phyloP scores from a whole-genome alignment of 2,113 vertebrate species.

The Lampris megalopsis region DNA sequence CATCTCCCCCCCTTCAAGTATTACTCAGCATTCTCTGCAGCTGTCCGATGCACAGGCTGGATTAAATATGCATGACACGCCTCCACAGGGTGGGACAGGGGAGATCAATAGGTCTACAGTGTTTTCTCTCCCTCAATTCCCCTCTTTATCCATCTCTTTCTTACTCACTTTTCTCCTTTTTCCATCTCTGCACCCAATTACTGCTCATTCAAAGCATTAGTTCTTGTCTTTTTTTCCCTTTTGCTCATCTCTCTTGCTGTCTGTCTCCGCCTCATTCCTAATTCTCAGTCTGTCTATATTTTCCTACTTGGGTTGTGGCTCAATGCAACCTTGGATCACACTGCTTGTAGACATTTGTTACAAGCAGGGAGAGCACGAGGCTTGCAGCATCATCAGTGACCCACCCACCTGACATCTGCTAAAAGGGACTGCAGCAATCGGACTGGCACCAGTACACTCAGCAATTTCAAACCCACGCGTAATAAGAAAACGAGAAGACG shows the following conservation, averaged over 20 bases:
- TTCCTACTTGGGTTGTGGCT: too few species aligned
- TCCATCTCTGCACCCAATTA: constrained; percentile 15
- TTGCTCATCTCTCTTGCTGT: not conserved
- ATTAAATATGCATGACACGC: constrained; percentile 44
- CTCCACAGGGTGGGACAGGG: constrained; percentile 5
- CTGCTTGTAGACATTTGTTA: too few species aligned
- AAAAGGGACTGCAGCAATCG: too few species aligned
- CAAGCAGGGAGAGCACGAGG: too few species aligned
- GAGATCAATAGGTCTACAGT: constrained; percentile 42
- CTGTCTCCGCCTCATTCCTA: not conserved
- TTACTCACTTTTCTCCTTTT: constrained; percentile 2
- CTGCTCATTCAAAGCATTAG: not conserved
- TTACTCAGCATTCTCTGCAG: constrained; percentile 18
- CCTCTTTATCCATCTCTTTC: constrained; percentile 1
- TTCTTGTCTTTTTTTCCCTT: constrained; percentile 25
- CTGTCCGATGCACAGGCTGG: not conserved
- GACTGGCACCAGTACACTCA: too few species aligned
- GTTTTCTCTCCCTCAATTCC: constrained; percentile 44
- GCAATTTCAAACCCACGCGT: too few species aligned
- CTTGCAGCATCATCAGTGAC: too few species aligned
- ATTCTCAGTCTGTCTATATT: not conserved
- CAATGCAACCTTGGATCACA: too few species aligned
- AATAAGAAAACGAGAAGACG: too few species aligned
- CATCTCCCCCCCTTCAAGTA: constrained; percentile 27
- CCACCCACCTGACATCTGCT: too few species aligned